Evolutionary conservation across 2,797 vertebrate species (phyloP).

Genomic region (Sebastes ruberrimus): DNA sequence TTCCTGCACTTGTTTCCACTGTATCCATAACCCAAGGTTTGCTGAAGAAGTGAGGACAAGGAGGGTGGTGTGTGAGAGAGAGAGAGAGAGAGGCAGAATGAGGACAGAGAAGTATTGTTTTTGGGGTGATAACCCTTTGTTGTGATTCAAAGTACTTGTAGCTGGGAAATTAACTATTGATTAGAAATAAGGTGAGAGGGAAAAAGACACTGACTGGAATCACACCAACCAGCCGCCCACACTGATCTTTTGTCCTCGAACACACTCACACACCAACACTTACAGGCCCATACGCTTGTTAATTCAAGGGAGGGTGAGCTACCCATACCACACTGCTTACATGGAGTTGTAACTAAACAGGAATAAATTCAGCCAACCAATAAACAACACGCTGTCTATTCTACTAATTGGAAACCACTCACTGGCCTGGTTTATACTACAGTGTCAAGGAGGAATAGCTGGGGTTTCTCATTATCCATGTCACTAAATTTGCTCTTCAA

Average conservation of each 20-base stretch:
- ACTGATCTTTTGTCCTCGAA: constrained; percentile 6
- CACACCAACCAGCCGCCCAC: constrained; percentile 14
- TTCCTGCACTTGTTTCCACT: background rate
- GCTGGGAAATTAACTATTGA: constrained; percentile 76
- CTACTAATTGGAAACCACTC: constrained; percentile 44
- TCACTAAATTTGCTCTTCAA: constrained; percentile 25
- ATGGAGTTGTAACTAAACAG: constrained; percentile 25
- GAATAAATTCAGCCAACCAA: constrained; percentile 25
- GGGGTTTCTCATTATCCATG: constrained; percentile 34
- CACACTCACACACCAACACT: background rate
- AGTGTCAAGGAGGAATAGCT: constrained; percentile 19
- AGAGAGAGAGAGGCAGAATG: background rate
- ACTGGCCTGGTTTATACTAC: constrained; percentile 21
- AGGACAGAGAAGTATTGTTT: constrained; percentile 35
- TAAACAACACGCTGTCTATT: constrained; percentile 25
- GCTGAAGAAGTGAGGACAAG: background rate
- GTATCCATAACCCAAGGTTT: background rate
- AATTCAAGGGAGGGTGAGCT: background rate
- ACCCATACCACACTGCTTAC: constrained; percentile 7
- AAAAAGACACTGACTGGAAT: constrained; percentile 31
- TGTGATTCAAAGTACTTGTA: constrained; percentile 62
- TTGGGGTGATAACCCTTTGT: constrained; percentile 51
- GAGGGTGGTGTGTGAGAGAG: background rate
- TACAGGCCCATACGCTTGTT: background rate
- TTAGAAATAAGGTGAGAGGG: constrained; percentile 43